Evolutionary conservation across 2,888 invertebrate species (phyloP), one percentile per base, ranked within the genome.

Genomic region (Pristionchus mayeri): DNA sequence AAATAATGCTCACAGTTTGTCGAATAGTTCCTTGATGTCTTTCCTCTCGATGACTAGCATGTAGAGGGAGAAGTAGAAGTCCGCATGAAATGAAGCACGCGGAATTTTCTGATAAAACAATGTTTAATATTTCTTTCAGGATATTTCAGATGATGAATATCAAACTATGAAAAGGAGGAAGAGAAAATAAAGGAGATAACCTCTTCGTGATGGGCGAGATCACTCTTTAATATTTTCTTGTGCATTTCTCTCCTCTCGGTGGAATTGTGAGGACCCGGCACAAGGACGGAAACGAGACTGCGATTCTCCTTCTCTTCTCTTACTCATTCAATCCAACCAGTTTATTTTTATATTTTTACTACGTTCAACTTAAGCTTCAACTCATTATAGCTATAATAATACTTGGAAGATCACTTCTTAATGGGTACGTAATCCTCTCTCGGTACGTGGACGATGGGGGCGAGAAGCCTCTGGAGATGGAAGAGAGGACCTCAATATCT

Each of bases 391-490:
- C 13, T 44, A 6, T 13, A 13, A 44, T 9, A 13, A 9, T 44
- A 6, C 44, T 44, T 44, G 44, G 44, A 44, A 9, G 44, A 44
- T 44, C 21, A 82, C 81, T 48, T 40, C 48, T 82, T 82, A 30
- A 82, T 60, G 4, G 60, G 63, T 6, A 82, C 52, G 13, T 63
- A 52, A 30, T 82, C 81, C 30, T n/a, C 44, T 44, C 34, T 27
- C 4, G 81, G 81, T 18, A 63, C 81, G 30, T 63, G 63, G 6
- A 82, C 79, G 24, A 87, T 84, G 0, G 90, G 91, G 0, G 90
- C 85, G 60, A 90, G 84, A 34, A 88, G 85, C 82, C 89, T 88
- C 50, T 87, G 85, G 48, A 91, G 85, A 78, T 91, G 88, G 83
- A 87, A 89, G 40, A 89, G 63, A 52, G 90, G 85, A 37, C 89